phyloP scores from a whole-genome alignment of 2,888 invertebrate species.

The Patella depressa region DNA sequence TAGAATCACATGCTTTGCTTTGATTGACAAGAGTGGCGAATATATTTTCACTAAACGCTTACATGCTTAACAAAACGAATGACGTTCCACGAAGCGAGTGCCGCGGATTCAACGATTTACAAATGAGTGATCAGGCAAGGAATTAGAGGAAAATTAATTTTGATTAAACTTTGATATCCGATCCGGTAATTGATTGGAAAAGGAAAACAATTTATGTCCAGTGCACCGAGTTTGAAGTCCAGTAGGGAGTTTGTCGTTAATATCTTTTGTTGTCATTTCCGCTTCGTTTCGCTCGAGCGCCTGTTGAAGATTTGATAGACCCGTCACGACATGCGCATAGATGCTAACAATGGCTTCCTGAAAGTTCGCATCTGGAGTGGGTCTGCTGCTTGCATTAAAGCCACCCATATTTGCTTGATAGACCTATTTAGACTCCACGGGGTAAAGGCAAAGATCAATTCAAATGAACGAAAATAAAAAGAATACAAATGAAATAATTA shows the following conservation, averaged over 20 bases:
- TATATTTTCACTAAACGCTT: background rate
- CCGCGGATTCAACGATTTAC: constrained; percentile 18
- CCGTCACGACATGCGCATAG: constrained; percentile 10
- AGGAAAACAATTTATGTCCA: constrained; percentile 29
- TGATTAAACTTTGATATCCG: constrained; percentile 54
- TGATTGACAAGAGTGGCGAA: background rate
- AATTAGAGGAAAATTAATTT: constrained; percentile 36
- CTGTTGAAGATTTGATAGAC: constrained; percentile 23
- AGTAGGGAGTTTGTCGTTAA: constrained; percentile 14
- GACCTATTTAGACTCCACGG: background rate
- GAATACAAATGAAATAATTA: constrained; percentile 8
- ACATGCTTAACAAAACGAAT: background rate
- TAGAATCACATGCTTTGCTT: constrained; percentile 1
- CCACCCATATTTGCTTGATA: no score
- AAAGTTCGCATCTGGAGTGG: constrained; percentile 23
- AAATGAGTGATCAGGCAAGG: constrained; percentile 17
- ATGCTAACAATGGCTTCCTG: constrained; percentile 16
- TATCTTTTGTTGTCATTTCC: constrained; percentile 21
- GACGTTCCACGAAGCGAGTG: background rate
- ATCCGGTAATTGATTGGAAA: constrained; percentile 47
- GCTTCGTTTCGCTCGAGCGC: constrained; percentile 21
- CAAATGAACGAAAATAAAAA: background rate
- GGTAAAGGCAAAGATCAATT: background rate
- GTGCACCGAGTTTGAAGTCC: constrained; percentile 10
- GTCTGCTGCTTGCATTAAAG: constrained; percentile 12